A percentile compares a stretch with the other conserved stretches of the same genome.
Evolutionary conservation across 2,888 invertebrate species (phyloP).

Genomic region (Leptura quadrifasciata): DNA sequence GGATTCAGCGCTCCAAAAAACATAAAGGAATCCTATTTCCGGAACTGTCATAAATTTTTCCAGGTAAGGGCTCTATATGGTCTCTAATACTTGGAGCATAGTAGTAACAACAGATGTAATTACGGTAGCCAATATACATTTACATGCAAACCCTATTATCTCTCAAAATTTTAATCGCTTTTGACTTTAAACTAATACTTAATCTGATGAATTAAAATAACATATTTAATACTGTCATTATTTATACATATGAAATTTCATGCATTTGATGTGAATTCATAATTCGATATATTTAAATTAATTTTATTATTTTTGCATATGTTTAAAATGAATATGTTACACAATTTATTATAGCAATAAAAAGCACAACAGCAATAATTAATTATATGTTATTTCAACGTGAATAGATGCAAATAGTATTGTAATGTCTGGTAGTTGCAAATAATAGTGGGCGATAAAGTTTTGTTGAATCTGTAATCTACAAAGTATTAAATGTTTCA

Average conservation of each 20-base stretch:
- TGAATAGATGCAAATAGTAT: constrained; percentile 9
- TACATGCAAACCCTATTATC: too few relatives aligned
- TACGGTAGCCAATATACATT: too few relatives aligned
- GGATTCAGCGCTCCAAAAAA: too few relatives aligned
- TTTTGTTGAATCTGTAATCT: too few relatives aligned
- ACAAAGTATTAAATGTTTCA: too few relatives aligned
- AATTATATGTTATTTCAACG: neutral
- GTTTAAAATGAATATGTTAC: neutral
- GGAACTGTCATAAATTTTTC: too few relatives aligned
- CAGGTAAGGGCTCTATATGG: too few relatives aligned
- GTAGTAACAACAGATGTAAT: neutral
- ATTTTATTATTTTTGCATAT: neutral
- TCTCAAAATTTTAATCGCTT: neutral
- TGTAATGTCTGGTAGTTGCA: neutral
- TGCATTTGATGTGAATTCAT: too few relatives aligned
- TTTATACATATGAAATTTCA: too few relatives aligned
- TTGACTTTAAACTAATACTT: neutral
- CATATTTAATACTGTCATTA: neutral
- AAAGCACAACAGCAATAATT: neutral
- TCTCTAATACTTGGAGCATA: neutral
- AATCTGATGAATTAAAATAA: neutral
- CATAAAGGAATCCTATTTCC: too few relatives aligned
- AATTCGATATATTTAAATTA: neutral
- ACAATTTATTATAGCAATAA: neutral
- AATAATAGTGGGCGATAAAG: too few relatives aligned